Evolutionary conservation across 2,113 vertebrate genomes (phyloP).

Genomic region (Saimiri boliviensis): DNA sequence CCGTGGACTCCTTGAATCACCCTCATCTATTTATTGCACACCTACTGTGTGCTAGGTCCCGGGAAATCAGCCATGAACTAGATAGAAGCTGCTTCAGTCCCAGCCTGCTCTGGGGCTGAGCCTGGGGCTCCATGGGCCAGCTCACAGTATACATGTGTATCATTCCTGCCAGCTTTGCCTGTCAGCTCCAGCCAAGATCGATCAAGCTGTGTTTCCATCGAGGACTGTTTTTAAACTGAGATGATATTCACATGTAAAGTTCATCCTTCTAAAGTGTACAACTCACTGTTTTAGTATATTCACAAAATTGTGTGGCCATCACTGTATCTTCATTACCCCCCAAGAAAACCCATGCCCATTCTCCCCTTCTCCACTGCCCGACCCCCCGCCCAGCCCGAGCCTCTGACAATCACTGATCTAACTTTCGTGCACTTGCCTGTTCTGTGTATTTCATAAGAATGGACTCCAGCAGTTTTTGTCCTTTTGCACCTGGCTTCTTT

Average conservation of each 20-base stretch:
- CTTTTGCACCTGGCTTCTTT: neutral
- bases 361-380: too few species aligned
- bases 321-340: neutral
- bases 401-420: neutral
- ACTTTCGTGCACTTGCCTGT: neutral
- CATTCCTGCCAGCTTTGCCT: neutral
- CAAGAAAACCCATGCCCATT: neutral
- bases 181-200: neutral
- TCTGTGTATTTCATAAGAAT: neutral
- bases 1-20: neutral
- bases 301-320: neutral
- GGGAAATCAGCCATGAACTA: too few species aligned
- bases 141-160: neutral
- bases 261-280: neutral
- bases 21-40: neutral
- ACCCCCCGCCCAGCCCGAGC: too few species aligned
- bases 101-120: neutral
- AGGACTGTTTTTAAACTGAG: neutral
- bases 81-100: neutral
- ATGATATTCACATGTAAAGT: neutral
- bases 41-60: neutral
- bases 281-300: neutral
- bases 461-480: fast-evolving
- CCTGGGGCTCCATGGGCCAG: neutral
- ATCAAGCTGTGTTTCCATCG: neutral